phyloP scores from a whole-genome alignment of 2,888 invertebrate species.

The Cerceris rybyensis region DNA sequence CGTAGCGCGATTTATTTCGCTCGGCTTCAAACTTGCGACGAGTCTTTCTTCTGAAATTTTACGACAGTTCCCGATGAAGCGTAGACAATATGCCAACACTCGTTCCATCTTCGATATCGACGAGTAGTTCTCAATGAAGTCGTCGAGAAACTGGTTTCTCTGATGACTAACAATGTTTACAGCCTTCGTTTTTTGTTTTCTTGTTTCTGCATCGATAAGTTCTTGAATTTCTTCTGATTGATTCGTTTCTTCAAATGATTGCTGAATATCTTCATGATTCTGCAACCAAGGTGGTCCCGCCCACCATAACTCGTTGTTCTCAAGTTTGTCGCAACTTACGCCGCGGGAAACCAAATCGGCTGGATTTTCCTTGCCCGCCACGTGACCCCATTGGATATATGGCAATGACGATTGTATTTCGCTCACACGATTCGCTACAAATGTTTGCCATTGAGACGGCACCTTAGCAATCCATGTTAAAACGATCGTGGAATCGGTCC shows the following conservation, averaged over 20 bases:
- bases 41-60: not conserved
- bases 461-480: constrained; percentile 2
- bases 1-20: not conserved
- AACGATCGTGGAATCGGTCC: constrained; percentile 15
- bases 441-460: constrained; percentile 12
- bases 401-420: constrained; percentile 1
- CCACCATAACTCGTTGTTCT: too few relatives aligned
- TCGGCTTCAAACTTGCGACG: not conserved
- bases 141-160: not conserved
- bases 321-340: not conserved
- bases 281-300: too few relatives aligned
- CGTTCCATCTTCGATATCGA: not conserved
- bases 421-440: constrained; percentile 10
- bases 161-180: not conserved
- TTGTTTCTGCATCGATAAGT: not conserved
- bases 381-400: not conserved
- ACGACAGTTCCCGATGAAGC: not conserved
- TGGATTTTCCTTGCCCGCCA: not conserved
- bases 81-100: not conserved
- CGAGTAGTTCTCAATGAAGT: not conserved
- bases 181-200: not conserved
- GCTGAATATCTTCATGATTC: too few relatives aligned
- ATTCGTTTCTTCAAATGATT: too few relatives aligned
- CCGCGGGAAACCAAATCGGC: not conserved
- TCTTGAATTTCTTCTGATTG: not conserved